Evolutionary conservation across 23 tunicate species (phyloP).

Genomic region (Aplidium turbinatum): DNA sequence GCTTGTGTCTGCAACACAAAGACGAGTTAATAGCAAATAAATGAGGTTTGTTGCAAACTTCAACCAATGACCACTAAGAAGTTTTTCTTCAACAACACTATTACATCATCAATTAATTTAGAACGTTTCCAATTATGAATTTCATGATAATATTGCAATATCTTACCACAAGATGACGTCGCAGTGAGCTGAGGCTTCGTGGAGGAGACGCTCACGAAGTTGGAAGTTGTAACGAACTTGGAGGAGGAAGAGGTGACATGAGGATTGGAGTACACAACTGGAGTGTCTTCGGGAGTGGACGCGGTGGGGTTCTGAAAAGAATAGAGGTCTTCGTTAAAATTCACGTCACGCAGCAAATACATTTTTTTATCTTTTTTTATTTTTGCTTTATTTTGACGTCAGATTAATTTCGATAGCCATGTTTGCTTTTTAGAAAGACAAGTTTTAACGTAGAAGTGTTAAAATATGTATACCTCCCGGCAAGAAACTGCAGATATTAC

Average conservation of each 20-base stretch:
- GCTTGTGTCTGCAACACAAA: background rate
- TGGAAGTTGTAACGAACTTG: background rate
- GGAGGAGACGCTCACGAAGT: background rate
- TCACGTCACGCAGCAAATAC: background rate
- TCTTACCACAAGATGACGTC: background rate
- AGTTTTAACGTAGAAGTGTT: background rate
- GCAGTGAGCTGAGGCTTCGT: background rate
- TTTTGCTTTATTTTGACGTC: too few species aligned
- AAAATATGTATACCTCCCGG: too few species aligned
- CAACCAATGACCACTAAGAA: too few species aligned
- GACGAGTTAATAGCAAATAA: background rate
- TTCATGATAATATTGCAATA: background rate
- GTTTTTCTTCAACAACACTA: too few species aligned
- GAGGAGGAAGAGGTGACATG: constrained; percentile 26
- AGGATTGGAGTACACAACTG: constrained; percentile 18
- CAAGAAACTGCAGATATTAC: too few species aligned
- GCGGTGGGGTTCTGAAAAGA: background rate
- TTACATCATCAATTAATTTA: too few species aligned
- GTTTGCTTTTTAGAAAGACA: too few species aligned
- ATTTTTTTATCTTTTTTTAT: too few species aligned
- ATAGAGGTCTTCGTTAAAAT: background rate
- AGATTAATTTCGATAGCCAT: too few species aligned
- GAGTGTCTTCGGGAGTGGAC: background rate
- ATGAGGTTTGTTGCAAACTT: too few species aligned
- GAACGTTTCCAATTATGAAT: too few species aligned